Base-by-base conservation (phyloP, 1,140 invertebrate genomes). In the Meloidogyne exigua region DNA sequence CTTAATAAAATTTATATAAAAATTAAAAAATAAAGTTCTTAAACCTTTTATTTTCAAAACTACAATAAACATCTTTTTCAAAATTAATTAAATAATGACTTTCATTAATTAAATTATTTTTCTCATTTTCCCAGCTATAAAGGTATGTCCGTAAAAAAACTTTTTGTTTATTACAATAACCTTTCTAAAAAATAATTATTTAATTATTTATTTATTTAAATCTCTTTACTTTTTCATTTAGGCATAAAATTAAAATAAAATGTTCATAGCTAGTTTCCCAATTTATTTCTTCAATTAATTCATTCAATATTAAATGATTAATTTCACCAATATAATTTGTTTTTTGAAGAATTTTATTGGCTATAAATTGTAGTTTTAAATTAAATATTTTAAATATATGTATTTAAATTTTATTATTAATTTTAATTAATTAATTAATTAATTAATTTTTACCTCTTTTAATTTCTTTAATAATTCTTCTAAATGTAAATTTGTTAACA, bases 401-500 rank as follows among this genome's bases (percentile, higher is more conserved):
- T 32, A 32, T 3, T 3, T 32, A 32, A 32, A 32, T 32, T 32
- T 32, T 9, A 39, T 9, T 9, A 39, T 7, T 39, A 7, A 9
- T n/a, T n/a, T n/a, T 57, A 57, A 5, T 21, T n/a, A 57, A n/a
- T 57, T 57, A 57, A 49, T 11, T 11, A 32, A 18, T 49, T 49
- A 49, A 18, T 49, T 18, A n/a, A n/a, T n/a, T n/a, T n/a, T 70
- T 62, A 70, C 68, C 28, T 70, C 62, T 62, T 21, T 62, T 25
- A 44, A 70, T 70, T 42, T 44, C 62, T 70, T 70, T 70, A 25
- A 13, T 62, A 28, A 70, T 70, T 26, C 25, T 42, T 70, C 44
- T 70, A n/a, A 62, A 44, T 44, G 68, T 70, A 25, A 70, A 21
- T 28, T 57, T 70, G 10, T 70, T 70, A 15, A 70, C 68, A 42